phyloP scores from a whole-genome alignment of 2,797 vertebrate species.

The Perodicticus potto region DNA sequence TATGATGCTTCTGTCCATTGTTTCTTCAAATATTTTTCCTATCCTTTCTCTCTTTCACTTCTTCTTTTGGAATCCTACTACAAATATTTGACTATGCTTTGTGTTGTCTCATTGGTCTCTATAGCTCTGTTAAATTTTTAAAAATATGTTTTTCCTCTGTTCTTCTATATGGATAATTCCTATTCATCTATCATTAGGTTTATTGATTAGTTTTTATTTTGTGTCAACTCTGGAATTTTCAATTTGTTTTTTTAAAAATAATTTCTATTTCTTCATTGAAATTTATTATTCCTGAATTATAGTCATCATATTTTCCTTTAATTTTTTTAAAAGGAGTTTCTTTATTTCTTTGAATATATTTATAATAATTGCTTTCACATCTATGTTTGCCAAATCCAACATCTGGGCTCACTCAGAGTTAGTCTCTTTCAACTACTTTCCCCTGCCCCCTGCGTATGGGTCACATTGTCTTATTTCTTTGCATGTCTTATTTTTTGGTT shows the following conservation, averaged over 20 bases:
- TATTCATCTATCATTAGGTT: background rate
- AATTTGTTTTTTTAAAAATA: background rate
- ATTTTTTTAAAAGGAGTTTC: background rate
- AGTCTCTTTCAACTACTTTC: background rate
- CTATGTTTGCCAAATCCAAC: background rate
- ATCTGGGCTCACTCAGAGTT: background rate
- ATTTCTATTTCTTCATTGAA: background rate
- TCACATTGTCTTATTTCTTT: background rate
- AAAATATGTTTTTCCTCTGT: background rate
- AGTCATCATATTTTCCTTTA: constrained; percentile 19
- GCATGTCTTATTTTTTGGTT: background rate
- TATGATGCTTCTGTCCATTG: background rate
- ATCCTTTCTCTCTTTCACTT: background rate
- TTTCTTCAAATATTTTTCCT: background rate
- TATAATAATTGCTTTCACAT: background rate
- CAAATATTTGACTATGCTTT: background rate
- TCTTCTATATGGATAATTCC: background rate
- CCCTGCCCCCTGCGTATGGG: background rate
- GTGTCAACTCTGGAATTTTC: background rate
- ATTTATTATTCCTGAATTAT: background rate
- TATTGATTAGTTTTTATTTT: background rate
- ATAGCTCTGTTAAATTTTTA: constrained; percentile 29
- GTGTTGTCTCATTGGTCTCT: background rate
- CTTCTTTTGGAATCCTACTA: background rate
- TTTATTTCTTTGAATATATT: background rate